phyloP scores from a whole-genome alignment of 2,888 invertebrate species.

The Liopterus haemorrhoidalis region DNA sequence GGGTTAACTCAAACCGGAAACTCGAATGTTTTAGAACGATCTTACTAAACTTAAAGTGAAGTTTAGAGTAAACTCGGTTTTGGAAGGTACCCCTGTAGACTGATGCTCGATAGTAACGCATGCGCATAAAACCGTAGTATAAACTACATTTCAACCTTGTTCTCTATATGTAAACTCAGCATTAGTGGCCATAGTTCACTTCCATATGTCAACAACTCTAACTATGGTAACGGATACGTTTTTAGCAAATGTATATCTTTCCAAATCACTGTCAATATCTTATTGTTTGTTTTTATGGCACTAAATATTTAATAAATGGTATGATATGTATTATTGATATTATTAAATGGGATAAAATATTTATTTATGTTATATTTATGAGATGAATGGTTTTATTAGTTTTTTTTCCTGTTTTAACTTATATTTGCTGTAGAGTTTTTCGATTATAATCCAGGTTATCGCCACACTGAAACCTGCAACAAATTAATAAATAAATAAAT shows the following conservation, averaged over 20 bases:
- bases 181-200: too few species aligned
- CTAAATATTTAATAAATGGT: slow-evolving; percentile 5
- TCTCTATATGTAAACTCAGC: too few species aligned
- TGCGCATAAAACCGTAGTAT: too few species aligned
- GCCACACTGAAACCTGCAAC: slow-evolving; percentile 49
- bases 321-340: background rate
- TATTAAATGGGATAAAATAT: background rate
- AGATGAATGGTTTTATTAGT: slow-evolving; percentile 50
- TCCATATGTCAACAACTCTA: too few species aligned
- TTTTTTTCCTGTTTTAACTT: slow-evolving; percentile 44
- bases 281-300: slow-evolving; percentile 2
- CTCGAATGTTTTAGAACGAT: too few species aligned
- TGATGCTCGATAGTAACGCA: too few species aligned
- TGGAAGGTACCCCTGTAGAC: too few species aligned
- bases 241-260: slow-evolving; percentile 11
- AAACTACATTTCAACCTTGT: too few species aligned
- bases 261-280: slow-evolving; percentile 1
- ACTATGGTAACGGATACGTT: slow-evolving; percentile 4
- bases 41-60: too few species aligned
- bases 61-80: too few species aligned
- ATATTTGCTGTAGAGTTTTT: slow-evolving; percentile 46
- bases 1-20: too few species aligned
- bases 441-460: slow-evolving; percentile 45
- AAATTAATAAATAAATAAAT: slow-evolving; percentile 21
- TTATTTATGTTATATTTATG: slow-evolving; percentile 32